Conservation (phyloP, 2,113 vertebrate genomes). For the Halcyon malimbica region DNA sequence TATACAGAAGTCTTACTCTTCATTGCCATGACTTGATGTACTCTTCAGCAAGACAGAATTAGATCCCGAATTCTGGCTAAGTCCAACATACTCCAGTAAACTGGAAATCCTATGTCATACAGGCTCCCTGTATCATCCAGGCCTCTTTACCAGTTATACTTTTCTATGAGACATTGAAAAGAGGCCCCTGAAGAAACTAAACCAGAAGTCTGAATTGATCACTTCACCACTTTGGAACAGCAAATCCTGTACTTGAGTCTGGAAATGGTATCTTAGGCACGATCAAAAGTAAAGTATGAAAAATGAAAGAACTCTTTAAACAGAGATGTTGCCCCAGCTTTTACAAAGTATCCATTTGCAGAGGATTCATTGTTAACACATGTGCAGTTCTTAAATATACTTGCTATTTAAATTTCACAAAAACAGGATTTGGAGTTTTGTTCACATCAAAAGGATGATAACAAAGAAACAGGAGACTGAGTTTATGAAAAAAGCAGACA, state of each 20-base stretch:
- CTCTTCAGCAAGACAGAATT: background rate
- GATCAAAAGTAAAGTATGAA: constrained; percentile 36
- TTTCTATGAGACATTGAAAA: background rate
- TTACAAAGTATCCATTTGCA: constrained; percentile 9
- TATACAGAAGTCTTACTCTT: background rate
- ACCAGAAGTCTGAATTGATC: background rate
- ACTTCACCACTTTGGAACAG: background rate
- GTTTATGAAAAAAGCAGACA: constrained; percentile 69
- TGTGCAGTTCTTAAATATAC: constrained; percentile 8
- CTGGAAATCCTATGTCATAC: background rate
- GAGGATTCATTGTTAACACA: background rate
- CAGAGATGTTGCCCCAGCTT: background rate
- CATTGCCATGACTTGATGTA: background rate
- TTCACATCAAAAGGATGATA: constrained; percentile 72
- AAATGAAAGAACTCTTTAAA: constrained; percentile 11
- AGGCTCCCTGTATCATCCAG: background rate
- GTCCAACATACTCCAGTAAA: background rate
- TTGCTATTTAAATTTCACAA: constrained; percentile 51
- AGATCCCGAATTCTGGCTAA: background rate
- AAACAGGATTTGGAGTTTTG: constrained; percentile 61
- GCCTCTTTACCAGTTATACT: background rate
- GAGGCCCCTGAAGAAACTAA: background rate
- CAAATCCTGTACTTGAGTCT: background rate
- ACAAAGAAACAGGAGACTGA: constrained; percentile 67
- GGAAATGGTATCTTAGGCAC: constrained; percentile 8